Evolutionary conservation across 2,888 invertebrate species (phyloP).

Genomic region (Drosophila seclusa): DNA sequence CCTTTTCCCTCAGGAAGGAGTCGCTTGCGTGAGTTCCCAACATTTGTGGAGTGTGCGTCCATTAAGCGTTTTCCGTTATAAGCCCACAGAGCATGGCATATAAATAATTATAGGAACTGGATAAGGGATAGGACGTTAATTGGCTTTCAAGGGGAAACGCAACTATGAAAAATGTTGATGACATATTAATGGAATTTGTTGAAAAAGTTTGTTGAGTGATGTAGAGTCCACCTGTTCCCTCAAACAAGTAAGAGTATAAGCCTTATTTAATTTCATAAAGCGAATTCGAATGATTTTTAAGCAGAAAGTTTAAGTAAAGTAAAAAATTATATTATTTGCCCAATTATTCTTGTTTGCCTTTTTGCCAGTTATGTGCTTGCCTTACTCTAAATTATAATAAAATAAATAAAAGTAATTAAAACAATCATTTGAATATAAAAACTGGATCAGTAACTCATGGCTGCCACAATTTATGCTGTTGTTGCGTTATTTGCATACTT

Average conservation of each 20-base stretch:
- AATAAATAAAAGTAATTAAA: conserved; percentile 7
- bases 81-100: conserved; percentile 23
- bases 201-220: background rate
- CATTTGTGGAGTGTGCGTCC: conserved; percentile 46
- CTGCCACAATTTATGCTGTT: conserved; percentile 3
- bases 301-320: conserved; percentile 20
- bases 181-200: background rate
- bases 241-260: background rate
- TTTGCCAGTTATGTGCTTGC: conserved; percentile 3
- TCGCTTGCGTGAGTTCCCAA: conserved; percentile 54
- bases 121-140: conserved; percentile 28
- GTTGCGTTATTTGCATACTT: conserved; percentile 9
- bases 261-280: background rate
- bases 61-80: conserved; percentile 52
- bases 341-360: conserved; percentile 26
- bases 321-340: conserved; percentile 14
- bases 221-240: background rate
- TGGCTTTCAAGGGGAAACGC: conserved; percentile 17
- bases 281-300: conserved; percentile 1
- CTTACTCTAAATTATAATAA: background rate
- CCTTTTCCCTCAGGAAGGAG: conserved; percentile 25
- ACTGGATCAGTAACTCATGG: background rate
- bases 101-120: conserved; percentile 29
- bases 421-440: background rate
- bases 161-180: background rate